phyloP scores from a whole-genome alignment of 2,888 invertebrate genomes.

The Gandaritis pyraliata region DNA sequence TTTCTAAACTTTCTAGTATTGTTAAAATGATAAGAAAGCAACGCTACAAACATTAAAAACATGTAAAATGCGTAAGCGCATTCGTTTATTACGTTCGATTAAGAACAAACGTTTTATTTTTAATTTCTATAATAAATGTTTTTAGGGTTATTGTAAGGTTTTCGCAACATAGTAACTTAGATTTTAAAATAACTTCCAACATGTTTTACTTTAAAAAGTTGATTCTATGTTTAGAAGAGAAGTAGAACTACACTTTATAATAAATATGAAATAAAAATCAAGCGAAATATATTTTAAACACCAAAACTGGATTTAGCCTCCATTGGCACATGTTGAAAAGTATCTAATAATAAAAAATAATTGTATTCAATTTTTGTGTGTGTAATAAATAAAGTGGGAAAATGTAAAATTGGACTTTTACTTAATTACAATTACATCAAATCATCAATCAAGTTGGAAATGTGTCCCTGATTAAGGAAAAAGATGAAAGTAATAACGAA shows the following conservation, averaged over 20 bases:
- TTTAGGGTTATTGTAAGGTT: conserved; percentile 39
- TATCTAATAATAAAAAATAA: conserved; percentile 51
- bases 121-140: conserved; percentile 51
- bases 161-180: conserved; percentile 41
- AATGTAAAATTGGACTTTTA: conserved; percentile 59
- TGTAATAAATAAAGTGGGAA: conserved; percentile 64
- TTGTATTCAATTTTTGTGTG: conserved; percentile 73
- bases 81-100: conserved; percentile 42
- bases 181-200: conserved; percentile 58
- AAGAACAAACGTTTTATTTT: conserved; percentile 45
- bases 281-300: conserved; percentile 39
- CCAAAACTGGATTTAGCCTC: conserved; percentile 46
- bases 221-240: conserved; percentile 46
- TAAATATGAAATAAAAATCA: conserved; percentile 37
- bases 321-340: conserved; percentile 61
- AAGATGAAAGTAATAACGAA: not conserved
- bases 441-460: conserved; percentile 32
- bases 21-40: conserved; percentile 22
- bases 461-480: conserved; percentile 20
- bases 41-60: conserved; percentile 17
- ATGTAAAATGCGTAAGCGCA: conserved; percentile 50
- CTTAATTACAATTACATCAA: conserved; percentile 44
- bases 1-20: conserved; percentile 16
- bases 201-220: conserved; percentile 60
- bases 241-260: conserved; percentile 46